Conservation (phyloP, 2,797 vertebrate species). For the Gymnocypris eckloni region DNA sequence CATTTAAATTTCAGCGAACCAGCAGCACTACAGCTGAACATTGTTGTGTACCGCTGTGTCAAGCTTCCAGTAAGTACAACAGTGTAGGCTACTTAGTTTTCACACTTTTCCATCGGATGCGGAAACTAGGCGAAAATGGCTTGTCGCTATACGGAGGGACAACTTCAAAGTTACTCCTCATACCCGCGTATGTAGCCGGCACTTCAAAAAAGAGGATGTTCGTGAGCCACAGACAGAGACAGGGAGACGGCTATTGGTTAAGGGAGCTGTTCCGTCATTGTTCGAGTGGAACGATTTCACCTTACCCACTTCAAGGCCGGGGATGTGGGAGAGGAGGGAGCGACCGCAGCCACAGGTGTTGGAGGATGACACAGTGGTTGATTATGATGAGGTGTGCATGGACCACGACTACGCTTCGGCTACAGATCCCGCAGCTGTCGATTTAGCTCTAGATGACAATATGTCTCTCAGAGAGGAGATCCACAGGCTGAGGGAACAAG, state of each 20-base stretch:
- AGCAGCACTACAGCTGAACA: too few species aligned
- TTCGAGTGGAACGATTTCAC: neutral
- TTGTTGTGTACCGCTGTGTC: neutral
- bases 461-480: constrained; percentile 18
- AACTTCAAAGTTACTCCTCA: neutral
- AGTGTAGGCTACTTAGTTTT: neutral
- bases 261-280: neutral
- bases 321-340: constrained; percentile 19
- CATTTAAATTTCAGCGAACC: too few species aligned
- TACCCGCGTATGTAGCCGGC: neutral
- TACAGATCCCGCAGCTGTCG: neutral
- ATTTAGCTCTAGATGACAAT: constrained; percentile 8
- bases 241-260: neutral
- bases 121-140: neutral
- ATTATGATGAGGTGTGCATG: too few species aligned
- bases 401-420: neutral
- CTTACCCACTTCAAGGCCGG: neutral
- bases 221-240: too few species aligned
- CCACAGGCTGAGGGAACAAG: constrained; percentile 11
- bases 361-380: neutral
- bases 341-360: neutral
- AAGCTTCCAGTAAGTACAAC: neutral
- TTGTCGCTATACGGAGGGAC: neutral
- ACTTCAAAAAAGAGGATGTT: neutral
- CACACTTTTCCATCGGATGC: neutral